A percentile compares a stretch with the other conserved stretches of the same genome.
phyloP scores from a whole-genome alignment of 2,113 vertebrate species.

The Erpornis zantholeuca region DNA sequence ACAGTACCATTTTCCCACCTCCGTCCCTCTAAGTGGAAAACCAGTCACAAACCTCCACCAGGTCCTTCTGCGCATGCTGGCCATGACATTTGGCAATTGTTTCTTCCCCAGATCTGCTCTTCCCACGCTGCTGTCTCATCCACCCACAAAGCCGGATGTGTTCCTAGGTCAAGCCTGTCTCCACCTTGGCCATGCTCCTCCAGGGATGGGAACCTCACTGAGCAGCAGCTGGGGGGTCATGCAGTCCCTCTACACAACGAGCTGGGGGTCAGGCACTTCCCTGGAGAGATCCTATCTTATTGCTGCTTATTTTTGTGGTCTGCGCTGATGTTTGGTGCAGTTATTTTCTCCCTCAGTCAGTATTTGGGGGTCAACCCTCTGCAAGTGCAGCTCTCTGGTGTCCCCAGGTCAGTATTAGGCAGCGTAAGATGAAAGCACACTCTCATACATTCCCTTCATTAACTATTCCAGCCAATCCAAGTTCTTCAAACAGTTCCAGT shows the following conservation, averaged over 20 bases:
- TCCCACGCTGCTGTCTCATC: not conserved
- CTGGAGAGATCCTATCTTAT: not conserved
- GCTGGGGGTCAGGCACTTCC: not conserved
- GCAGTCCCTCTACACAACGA: not conserved
- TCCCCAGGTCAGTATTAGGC: not conserved
- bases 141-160: not conserved
- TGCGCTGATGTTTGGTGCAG: not conserved
- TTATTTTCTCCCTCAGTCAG: not conserved
- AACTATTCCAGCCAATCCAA: not conserved
- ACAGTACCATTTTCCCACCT: not conserved
- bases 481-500: not conserved
- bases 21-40: not conserved
- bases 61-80: not conserved
- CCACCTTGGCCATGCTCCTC: not conserved
- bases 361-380: not conserved
- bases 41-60: not conserved
- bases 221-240: not conserved
- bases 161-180: not conserved
- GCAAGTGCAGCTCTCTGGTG: not conserved
- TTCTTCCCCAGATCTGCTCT: not conserved
- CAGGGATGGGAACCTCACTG: not conserved
- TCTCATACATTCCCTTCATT: not conserved
- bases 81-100: not conserved
- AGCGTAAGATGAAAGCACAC: not conserved
- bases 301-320: not conserved